Base-by-base conservation (phyloP, 2,113 vertebrate genomes). In the Patagioenas fasciata region DNA sequence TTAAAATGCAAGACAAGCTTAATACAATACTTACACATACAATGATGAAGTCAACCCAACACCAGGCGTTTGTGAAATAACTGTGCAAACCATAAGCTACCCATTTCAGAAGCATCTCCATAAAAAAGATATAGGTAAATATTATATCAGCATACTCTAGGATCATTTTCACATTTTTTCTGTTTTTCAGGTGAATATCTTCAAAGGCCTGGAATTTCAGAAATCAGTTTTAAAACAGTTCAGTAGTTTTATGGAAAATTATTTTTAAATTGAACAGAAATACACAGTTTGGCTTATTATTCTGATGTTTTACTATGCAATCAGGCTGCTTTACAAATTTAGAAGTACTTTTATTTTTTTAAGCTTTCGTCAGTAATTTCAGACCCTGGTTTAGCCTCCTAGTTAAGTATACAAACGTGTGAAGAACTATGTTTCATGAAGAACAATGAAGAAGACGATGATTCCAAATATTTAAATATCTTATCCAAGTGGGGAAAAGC, bases 51-150 rank as follows among this genome's bases (percentile, higher is more conserved):
- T 99, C 99, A 2, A 99, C 98, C 98, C 98, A 99, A 96, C 99
- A 99, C 99, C 99, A 99, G 95, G 98, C 98, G 95, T 99, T 99
- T 90, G 99, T 99, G 97, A 99, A 99, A 96, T 99, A 99, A 84
- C 98, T 99, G 95, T 96, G 97, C 92, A 99, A 99, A 91, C 99
- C 99, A 57, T 99, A 99, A 54, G 99, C 99, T 28, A 99, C 97
- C 99, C 99, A 99, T 93, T 99, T 99, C 48, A 99, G 98, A 85
- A 98, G 34, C 99, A 99, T 99, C 97, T 99, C 99, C 94, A 98
- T 94, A 54, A 99, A 98, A 96, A 99, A 99, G 96, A 99, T 98
- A 88, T 98, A 99, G 73, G 99, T 99, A 97, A 99, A 99, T 86
- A 99, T 96, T 83, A 97, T 98, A 82, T 99, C 99, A 2, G 99